Evolutionary conservation across 30 jellyfish, hydroid and myxozoan species (phyloP).

Genomic region (Phacellophora camtschatica): DNA sequence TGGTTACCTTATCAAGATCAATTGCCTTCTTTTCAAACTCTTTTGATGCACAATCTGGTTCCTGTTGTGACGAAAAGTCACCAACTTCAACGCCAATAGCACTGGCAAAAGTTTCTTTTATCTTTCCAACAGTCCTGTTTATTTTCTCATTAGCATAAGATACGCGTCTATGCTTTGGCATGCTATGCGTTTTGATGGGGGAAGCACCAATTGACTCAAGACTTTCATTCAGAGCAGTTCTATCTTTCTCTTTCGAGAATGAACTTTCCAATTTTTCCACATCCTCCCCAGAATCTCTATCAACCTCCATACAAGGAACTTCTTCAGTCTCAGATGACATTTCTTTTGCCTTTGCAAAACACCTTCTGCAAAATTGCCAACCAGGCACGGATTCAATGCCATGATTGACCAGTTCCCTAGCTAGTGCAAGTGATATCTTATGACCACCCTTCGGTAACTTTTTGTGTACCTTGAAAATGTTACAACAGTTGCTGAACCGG

Average conservation of each 20-base stretch:
- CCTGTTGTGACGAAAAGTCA: neutral
- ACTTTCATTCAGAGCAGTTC: slow-evolving; percentile 7
- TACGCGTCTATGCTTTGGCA: slow-evolving; percentile 1
- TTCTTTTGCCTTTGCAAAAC: neutral
- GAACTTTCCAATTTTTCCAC: neutral
- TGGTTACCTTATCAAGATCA: neutral
- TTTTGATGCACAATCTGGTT: neutral
- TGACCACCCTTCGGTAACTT: neutral
- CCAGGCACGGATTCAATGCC: neutral
- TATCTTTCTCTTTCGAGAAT: neutral
- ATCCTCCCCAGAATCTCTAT: neutral
- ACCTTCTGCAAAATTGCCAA: neutral
- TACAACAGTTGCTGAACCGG: neutral
- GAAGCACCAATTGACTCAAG: slow-evolving; percentile 10
- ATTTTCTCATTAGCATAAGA: slow-evolving; percentile 4
- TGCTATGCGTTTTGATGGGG: slow-evolving; percentile 28
- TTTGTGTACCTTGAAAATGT: neutral
- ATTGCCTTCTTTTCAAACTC: neutral
- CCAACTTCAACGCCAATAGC: slow-evolving; percentile 2
- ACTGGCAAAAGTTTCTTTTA: neutral
- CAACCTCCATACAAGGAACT: neutral
- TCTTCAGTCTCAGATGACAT: neutral
- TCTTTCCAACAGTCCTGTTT: neutral
- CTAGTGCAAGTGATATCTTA: neutral
- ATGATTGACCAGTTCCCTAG: neutral